phyloP scores from a whole-genome alignment of 2,113 vertebrate genomes.

The Triplophysa dalaica region DNA sequence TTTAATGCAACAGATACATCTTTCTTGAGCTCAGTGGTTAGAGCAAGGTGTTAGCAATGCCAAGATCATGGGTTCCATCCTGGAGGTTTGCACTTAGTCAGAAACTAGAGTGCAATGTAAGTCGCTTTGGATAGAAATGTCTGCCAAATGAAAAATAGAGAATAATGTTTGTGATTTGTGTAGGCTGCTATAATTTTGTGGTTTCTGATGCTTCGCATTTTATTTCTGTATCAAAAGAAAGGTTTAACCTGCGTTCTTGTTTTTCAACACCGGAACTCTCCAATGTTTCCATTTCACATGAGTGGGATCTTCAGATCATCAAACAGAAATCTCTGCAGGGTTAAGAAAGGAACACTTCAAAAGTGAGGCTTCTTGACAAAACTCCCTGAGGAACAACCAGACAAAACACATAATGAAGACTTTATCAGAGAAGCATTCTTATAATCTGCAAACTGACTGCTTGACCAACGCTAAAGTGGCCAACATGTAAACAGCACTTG shows the following conservation, averaged over 20 bases:
- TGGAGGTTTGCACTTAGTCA: too few species aligned
- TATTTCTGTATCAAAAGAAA: slow-evolving; percentile 10
- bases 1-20: too few species aligned
- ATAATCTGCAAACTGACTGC: background rate
- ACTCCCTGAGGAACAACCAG: slow-evolving; percentile 9
- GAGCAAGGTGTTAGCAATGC: too few species aligned
- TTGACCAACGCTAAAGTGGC: too few species aligned
- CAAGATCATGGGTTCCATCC: too few species aligned
- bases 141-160: background rate
- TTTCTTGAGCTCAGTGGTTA: too few species aligned
- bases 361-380: background rate
- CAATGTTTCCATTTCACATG: background rate
- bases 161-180: background rate
- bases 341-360: slow-evolving; percentile 15
- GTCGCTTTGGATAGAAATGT: too few species aligned
- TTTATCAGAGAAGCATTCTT: background rate
- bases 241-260: slow-evolving; percentile 6
- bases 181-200: background rate
- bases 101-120: too few species aligned
- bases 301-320: slow-evolving; percentile 34
- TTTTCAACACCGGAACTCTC: slow-evolving; percentile 5
- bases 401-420: slow-evolving; percentile 9
- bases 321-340: slow-evolving; percentile 19
- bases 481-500: too few species aligned
- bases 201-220: background rate